These are phyloP conservation scores for Polyodon spathula DNA, from an alignment of 2,113 vertebrate species.

Conservation along the genomic window DNA sequence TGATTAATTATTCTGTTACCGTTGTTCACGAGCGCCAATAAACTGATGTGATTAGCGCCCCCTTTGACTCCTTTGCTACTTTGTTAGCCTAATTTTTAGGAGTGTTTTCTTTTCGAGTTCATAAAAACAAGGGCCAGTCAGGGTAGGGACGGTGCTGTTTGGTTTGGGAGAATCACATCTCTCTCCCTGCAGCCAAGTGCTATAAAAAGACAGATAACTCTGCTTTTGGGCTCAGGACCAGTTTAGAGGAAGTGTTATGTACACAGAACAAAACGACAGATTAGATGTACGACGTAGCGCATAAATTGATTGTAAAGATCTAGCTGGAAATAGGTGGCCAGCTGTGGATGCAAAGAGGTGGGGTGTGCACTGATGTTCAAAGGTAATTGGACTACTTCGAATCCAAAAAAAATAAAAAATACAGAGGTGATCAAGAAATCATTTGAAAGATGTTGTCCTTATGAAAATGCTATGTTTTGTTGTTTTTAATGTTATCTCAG, in stretches of 20 bases:
- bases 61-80: not conserved
- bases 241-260: not conserved
- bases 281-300: too few species aligned
- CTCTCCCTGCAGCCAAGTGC: not conserved
- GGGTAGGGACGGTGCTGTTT: not conserved
- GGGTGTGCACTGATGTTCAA: too few species aligned
- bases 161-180: not conserved
- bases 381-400: too few species aligned
- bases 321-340: too few species aligned
- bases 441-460: too few species aligned
- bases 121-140: not conserved
- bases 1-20: not conserved
- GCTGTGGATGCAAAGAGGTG: too few species aligned
- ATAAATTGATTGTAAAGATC: too few species aligned
- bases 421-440: too few species aligned
- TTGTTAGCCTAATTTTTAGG: not conserved
- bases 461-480: too few species aligned
- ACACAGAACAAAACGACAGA: too few species aligned
- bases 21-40: not conserved
- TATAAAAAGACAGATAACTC: conserved; percentile 7
- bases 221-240: not conserved
- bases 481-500: too few species aligned
- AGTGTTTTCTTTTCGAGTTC: not conserved
- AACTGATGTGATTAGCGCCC: not conserved
- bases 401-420: too few species aligned